A percentile compares a stretch with the other conserved stretches of the same genome.
Evolutionary conservation across 2,113 vertebrate species (phyloP).

Genomic region (Channa maculata): DNA sequence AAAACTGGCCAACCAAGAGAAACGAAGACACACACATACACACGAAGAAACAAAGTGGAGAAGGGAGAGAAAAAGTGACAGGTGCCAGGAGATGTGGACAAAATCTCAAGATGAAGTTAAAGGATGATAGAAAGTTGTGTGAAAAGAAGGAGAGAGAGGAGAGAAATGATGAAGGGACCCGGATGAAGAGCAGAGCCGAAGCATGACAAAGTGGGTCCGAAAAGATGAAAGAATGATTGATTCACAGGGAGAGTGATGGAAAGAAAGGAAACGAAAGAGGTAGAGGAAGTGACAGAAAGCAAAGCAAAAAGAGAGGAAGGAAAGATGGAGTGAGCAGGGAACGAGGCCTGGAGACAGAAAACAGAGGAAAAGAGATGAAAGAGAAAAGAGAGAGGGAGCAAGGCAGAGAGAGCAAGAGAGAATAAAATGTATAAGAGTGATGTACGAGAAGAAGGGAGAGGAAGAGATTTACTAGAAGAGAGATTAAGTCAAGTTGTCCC

Average conservation of each 20-base stretch:
- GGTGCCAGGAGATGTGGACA: conserved; percentile 28
- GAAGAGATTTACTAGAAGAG: conserved; percentile 81
- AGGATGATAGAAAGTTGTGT: conserved; percentile 51
- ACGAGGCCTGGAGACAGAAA: conserved; percentile 13
- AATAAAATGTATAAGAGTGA: conserved; percentile 71
- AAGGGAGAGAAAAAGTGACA: conserved; percentile 42
- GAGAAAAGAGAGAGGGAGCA: conserved; percentile 6
- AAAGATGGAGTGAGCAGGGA: conserved; percentile 5
- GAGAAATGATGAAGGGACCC: conserved; percentile 51
- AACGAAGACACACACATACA: conserved; percentile 37
- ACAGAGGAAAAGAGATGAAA: conserved; percentile 35
- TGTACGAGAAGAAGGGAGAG: conserved; percentile 67
- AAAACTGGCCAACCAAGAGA: conserved; percentile 52
- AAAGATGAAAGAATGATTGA: conserved; percentile 55
- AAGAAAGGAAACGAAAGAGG: conserved; percentile 26
- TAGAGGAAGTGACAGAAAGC: conserved; percentile 18
- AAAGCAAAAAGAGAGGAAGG: conserved; percentile 2
- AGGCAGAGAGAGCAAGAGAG: conserved; percentile 33
- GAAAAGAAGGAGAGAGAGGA: conserved; percentile 38
- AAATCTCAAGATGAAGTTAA: conserved; percentile 53
- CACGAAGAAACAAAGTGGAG: conserved; percentile 1
- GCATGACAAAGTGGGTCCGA: conserved; percentile 55
- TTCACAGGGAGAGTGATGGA: conserved; percentile 32
- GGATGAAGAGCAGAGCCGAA: conserved; percentile 46
- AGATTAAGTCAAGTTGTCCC: conserved; percentile 86